Conservation (phyloP, 2,888 invertebrate species). For the Drosophila bunnanda region DNA sequence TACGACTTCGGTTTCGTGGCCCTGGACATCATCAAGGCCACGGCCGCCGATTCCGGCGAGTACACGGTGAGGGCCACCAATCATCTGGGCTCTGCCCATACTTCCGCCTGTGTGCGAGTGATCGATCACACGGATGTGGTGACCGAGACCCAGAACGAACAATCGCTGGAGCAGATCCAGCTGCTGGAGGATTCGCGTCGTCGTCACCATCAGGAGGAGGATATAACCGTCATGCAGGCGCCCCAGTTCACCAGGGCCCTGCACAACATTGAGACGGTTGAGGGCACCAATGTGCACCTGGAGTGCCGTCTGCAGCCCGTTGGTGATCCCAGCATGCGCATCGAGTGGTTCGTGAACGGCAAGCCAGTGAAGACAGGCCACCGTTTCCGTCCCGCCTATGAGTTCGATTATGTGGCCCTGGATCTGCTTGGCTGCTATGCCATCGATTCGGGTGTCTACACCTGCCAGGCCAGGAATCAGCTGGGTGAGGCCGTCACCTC, state of each 20-base stretch:
- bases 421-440: constrained; percentile 98
- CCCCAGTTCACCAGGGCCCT: constrained; percentile 94
- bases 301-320: constrained; percentile 96
- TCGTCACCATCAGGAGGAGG: constrained; percentile 90
- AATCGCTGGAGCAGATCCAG: constrained; percentile 96
- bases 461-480: constrained; percentile 96
- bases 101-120: constrained; percentile 94
- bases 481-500: constrained; percentile 97
- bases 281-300: constrained; percentile 95
- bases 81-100: constrained; percentile 95
- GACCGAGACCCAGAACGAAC: constrained; percentile 96
- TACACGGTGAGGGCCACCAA: constrained; percentile 97
- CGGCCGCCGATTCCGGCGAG: constrained; percentile 97
- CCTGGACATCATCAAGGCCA: constrained; percentile 96
- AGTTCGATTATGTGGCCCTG: constrained; percentile 98
- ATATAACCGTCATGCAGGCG: constrained; percentile 92
- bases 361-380: constrained; percentile 95
- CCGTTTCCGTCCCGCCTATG: constrained; percentile 97
- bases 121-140: constrained; percentile 92
- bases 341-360: constrained; percentile 98
- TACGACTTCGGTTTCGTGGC: constrained; percentile 99
- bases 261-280: constrained; percentile 95
- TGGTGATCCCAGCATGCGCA: constrained; percentile 95
- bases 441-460: constrained; percentile 98
- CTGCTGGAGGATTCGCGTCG: constrained; percentile 93